Percentiles rank a stretch among this genome's conserved stretches.
Conservation (phyloP, 2,113 vertebrate genomes). For the Alaudala cheleensis region DNA sequence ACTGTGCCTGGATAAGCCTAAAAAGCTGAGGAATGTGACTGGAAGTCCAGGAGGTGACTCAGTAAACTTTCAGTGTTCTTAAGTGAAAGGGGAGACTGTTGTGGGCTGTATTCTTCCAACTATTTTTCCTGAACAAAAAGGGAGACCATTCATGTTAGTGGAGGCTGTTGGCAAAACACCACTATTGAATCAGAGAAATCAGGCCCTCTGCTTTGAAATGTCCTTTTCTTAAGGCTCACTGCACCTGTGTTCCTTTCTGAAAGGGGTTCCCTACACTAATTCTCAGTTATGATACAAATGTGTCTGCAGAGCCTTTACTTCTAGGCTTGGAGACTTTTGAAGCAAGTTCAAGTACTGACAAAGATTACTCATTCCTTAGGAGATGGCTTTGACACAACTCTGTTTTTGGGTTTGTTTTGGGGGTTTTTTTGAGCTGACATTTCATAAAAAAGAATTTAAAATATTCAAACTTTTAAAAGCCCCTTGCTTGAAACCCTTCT, state of each 20-base stretch:
- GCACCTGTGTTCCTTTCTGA: not conserved
- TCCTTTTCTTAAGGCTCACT: not conserved
- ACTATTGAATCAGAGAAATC: not conserved
- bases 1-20: not conserved
- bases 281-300: not conserved
- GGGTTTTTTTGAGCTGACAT: not conserved
- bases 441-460: not conserved
- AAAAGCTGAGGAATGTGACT: not conserved
- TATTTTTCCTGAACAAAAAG: not conserved
- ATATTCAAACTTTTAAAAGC: not conserved
- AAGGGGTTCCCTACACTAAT: not conserved
- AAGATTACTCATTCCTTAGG: not conserved
- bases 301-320: not conserved
- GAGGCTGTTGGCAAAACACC: not conserved
- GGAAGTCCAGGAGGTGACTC: not conserved
- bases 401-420: too few relatives aligned
- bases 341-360: not conserved
- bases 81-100: not conserved
- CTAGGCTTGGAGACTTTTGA: not conserved
- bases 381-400: not conserved
- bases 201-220: not conserved
- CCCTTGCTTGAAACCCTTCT: not conserved
- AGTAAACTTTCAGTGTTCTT: not conserved
- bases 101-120: fast-evolving
- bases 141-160: fast-evolving